Conservation (phyloP, 30 jellyfish, hydroid and myxozoan species). For the Chrysaora quinquecirrha region DNA sequence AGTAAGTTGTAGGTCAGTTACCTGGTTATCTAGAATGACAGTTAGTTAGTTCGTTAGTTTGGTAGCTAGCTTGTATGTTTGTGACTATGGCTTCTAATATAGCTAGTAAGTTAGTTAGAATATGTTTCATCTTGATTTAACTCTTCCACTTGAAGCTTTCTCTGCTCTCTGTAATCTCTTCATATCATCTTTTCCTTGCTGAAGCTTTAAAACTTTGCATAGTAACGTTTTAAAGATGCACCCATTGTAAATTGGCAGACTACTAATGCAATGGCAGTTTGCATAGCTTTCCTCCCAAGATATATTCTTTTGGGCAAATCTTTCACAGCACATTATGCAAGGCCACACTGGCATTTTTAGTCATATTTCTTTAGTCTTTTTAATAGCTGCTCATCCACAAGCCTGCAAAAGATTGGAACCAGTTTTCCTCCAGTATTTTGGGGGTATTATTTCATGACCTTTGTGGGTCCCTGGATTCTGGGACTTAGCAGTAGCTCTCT, state of each 20-base stretch:
- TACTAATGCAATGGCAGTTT: slow-evolving; percentile 35
- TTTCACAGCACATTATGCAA: slow-evolving; percentile 15
- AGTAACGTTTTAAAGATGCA: not conserved
- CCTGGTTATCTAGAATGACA: too few relatives aligned
- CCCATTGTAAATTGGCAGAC: slow-evolving; percentile 38
- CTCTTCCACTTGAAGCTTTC: not conserved
- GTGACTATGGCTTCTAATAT: too few relatives aligned
- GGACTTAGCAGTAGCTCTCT: slow-evolving; percentile 31
- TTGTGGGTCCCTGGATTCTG: slow-evolving; percentile 10
- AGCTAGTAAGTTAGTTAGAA: too few relatives aligned
- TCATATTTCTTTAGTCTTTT: slow-evolving; percentile 11
- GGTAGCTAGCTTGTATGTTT: too few relatives aligned
- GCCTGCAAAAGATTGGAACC: slow-evolving; percentile 33
- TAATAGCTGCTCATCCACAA: slow-evolving; percentile 25
- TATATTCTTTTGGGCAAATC: slow-evolving; percentile 21
- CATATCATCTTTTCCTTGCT: slow-evolving; percentile 8
- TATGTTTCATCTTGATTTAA: not conserved
- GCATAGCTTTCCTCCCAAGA: slow-evolving; percentile 34
- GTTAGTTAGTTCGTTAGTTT: too few relatives aligned
- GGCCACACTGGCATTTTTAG: slow-evolving; percentile 29
- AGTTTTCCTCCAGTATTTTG: slow-evolving; percentile 27
- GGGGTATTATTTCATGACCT: slow-evolving; percentile 45
- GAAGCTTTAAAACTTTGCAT: slow-evolving; percentile 12
- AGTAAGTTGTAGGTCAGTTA: too few relatives aligned
- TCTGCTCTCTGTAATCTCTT: not conserved